phyloP scores from a whole-genome alignment of 53 echinoderm and acorn worm genomes.

The Luidia sarsii region DNA sequence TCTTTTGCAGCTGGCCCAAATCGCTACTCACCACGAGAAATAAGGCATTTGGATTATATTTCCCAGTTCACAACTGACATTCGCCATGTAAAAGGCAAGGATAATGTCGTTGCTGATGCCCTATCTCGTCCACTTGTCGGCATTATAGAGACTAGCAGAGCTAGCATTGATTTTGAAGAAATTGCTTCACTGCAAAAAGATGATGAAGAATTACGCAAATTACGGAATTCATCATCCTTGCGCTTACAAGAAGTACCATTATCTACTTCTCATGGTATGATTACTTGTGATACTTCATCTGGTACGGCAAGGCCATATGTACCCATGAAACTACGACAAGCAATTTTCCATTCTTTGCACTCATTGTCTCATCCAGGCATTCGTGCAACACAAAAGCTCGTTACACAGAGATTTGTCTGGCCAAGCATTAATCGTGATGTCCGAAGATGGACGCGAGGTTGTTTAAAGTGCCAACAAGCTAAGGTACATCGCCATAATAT shows the following conservation, averaged over 20 bases:
- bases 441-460: constrained; percentile 37
- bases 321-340: not conserved
- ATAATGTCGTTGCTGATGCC: constrained; percentile 31
- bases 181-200: constrained; percentile 28
- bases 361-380: constrained; percentile 31
- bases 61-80: constrained; percentile 49
- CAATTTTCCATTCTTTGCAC: constrained; percentile 48
- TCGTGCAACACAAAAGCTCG: constrained; percentile 28
- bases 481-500: constrained; percentile 37
- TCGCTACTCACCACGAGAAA: constrained; percentile 6
- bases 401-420: too few species aligned
- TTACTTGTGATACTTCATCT: constrained; percentile 34
- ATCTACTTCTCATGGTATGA: not conserved
- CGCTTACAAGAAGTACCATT: constrained; percentile 5
- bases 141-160: not conserved
- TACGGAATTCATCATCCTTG: constrained; percentile 4
- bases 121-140: constrained; percentile 14
- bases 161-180: constrained; percentile 12
- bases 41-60: constrained; percentile 15
- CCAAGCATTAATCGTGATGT: too few species aligned
- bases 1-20: not conserved
- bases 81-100: not conserved
- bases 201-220: not conserved
- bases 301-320: constrained; percentile 30
- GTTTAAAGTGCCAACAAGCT: constrained; percentile 41